Conservation (phyloP, 2,113 vertebrate genomes). For the Cavia aperea region DNA sequence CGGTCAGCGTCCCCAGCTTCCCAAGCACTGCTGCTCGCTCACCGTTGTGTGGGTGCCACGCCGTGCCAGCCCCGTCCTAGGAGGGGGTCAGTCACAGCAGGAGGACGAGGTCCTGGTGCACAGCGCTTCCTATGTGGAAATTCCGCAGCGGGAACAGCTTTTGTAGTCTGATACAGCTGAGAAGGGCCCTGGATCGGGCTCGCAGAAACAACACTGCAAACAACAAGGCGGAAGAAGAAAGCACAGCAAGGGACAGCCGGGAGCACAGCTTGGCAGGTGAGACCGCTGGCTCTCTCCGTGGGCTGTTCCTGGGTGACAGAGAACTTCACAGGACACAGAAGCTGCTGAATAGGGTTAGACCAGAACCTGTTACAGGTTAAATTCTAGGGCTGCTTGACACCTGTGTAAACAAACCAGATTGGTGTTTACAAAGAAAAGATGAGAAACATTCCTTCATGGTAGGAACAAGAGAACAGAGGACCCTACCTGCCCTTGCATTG, state of each 20-base stretch:
- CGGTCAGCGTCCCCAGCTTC: constrained; percentile 14
- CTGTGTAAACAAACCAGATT: constrained; percentile 23
- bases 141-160: not conserved
- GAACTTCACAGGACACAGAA: constrained; percentile 60
- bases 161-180: constrained; percentile 29
- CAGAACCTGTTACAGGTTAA: constrained; percentile 53
- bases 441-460: constrained; percentile 1
- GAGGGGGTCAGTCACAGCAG: constrained; percentile 44
- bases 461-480: constrained; percentile 15
- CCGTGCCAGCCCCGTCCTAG: constrained; percentile 20
- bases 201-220: not conserved
- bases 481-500: not conserved
- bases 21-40: constrained; percentile 32
- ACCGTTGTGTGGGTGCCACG: not conserved
- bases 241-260: not conserved
- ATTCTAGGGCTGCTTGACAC: constrained; percentile 33
- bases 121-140: constrained; percentile 43
- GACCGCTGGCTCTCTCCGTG: not conserved
- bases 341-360: constrained; percentile 51
- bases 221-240: not conserved
- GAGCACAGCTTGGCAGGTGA: constrained; percentile 9
- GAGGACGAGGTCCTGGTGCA: constrained; percentile 34
- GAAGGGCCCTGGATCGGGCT: constrained; percentile 14
- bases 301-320: constrained; percentile 1
- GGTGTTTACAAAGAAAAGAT: constrained; percentile 26